Conservation (phyloP, 1,140 invertebrate genomes). For the Zeugodacus cucurbitae region DNA sequence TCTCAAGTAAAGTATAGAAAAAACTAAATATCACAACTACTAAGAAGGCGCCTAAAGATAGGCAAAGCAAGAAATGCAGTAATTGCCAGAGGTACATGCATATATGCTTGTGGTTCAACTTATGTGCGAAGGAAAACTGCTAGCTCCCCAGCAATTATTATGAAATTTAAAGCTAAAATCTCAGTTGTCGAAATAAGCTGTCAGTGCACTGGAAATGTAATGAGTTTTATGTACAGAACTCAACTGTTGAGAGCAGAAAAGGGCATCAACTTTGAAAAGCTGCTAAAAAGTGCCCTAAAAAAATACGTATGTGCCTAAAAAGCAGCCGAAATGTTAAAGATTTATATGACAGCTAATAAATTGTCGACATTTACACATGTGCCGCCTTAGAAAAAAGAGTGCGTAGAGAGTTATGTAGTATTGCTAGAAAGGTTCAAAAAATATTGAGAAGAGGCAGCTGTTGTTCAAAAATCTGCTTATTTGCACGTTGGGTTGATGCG, state of each 20-base stretch:
- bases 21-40: background rate
- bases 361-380: background rate
- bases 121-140: background rate
- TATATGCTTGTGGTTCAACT: no score
- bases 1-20: background rate
- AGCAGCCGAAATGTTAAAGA: background rate
- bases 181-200: background rate
- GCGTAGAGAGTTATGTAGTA: background rate
- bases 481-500: background rate
- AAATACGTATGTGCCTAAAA: background rate
- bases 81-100: no score
- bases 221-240: no score
- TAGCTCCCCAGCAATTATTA: background rate
- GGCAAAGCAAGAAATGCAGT: background rate
- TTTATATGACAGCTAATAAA: conserved; percentile 1
- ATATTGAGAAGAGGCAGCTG: background rate
- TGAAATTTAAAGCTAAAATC: background rate
- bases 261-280: background rate
- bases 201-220: no score
- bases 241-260: no score
- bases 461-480: background rate
- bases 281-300: background rate
- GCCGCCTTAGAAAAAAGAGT: background rate
- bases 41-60: background rate
- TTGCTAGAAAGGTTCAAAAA: background rate